Percentiles rank a stretch among this genome's conserved stretches.
These are phyloP conservation scores for Lontra canadensis DNA, from an alignment of 2,113 vertebrate genomes.

Conservation along the genomic window DNA sequence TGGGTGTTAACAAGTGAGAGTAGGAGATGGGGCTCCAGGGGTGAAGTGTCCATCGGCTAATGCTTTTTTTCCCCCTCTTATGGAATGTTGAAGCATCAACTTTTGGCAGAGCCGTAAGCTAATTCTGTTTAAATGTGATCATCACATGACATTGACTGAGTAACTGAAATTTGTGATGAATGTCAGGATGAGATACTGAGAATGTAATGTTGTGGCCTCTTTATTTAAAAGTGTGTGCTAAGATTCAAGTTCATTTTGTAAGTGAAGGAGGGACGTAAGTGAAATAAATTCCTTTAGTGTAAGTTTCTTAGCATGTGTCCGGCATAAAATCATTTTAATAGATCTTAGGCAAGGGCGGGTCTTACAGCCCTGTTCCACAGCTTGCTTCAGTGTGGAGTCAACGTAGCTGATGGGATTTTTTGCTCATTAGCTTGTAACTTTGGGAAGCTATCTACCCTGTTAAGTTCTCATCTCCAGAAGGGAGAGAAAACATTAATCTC, in stretches of 20 bases:
- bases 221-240: neutral
- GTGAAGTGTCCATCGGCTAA: too few species aligned
- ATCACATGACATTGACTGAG: neutral
- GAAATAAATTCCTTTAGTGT: neutral
- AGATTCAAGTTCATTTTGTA: neutral
- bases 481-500: neutral
- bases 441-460: neutral
- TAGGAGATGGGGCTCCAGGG: neutral
- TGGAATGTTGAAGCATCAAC: neutral
- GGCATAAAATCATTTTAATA: neutral
- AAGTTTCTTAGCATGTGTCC: neutral
- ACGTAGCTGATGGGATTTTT: neutral
- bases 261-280: neutral
- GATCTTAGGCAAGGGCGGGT: neutral
- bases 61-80: neutral
- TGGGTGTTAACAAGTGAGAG: neutral
- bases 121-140: neutral
- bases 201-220: neutral
- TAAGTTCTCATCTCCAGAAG: neutral
- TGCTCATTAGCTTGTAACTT: neutral
- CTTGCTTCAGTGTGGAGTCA: neutral
- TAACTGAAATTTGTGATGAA: neutral
- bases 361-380: neutral
- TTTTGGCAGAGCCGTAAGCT: neutral
- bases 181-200: neutral